Conservation (phyloP, 2,113 vertebrate species). For the Eubucco bourcierii region DNA sequence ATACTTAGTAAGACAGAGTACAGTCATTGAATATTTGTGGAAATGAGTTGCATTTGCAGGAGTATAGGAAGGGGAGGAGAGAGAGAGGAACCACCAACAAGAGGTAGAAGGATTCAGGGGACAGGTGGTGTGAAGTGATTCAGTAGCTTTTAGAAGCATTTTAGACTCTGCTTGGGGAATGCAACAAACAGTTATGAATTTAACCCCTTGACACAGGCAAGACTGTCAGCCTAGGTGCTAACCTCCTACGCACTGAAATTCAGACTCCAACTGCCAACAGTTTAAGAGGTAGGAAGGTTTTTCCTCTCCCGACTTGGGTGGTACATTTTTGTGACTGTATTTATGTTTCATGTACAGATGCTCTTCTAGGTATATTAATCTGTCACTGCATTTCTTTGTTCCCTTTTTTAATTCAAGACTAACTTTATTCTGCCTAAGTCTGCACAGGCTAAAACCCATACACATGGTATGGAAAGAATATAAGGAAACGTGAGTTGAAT, state of each 20-base stretch:
- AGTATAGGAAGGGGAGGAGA: neutral
- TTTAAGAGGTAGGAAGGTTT: neutral
- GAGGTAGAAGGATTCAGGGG: constrained; percentile 42
- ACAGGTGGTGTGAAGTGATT: constrained; percentile 51
- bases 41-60: constrained; percentile 37
- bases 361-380: neutral
- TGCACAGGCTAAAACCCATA: neutral
- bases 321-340: neutral
- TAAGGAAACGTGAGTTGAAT: neutral
- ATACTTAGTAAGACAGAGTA: constrained; percentile 56
- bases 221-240: neutral
- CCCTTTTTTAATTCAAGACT: neutral
- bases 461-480: neutral
- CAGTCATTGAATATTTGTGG: constrained; percentile 63
- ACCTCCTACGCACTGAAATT: constrained; percentile 24
- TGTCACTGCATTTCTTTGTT: neutral
- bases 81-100: neutral
- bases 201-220: constrained; percentile 15
- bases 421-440: neutral
- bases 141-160: constrained; percentile 42
- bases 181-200: constrained; percentile 50
- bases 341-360: neutral
- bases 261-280: neutral
- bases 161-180: constrained; percentile 46
- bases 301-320: neutral